Evolutionary conservation across 1,140 invertebrate species (phyloP).

Genomic region (Cydia fagiglandana): DNA sequence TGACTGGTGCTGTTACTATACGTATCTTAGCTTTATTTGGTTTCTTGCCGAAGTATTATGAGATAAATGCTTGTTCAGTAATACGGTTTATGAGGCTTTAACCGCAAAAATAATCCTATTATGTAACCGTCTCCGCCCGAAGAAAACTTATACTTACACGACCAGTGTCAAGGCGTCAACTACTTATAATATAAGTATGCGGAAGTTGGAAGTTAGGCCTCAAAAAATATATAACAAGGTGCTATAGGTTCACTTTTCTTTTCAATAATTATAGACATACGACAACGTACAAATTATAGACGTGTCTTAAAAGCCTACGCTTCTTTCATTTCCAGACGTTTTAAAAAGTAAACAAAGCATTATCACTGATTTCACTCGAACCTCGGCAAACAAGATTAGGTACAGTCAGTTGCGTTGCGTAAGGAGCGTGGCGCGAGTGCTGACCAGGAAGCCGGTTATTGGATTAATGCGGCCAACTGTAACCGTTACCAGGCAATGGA

Average conservation of each 20-base stretch:
- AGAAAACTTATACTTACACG: not conserved
- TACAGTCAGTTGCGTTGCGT: conserved; percentile 13
- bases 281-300: no score
- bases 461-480: conserved; percentile 11
- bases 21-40: no score
- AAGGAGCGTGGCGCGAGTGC: not conserved
- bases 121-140: not conserved
- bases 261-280: no score
- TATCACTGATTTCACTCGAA: not conserved
- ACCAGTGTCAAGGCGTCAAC: not conserved
- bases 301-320: no score
- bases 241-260: no score
- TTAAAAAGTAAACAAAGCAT: not conserved
- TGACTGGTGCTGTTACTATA: no score
- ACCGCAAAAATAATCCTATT: not conserved
- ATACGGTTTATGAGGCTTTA: not conserved
- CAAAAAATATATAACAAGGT: no score
- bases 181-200: no score
- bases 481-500: conserved; percentile 9
- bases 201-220: not conserved
- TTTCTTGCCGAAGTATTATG: no score
- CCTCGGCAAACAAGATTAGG: conserved; percentile 11
- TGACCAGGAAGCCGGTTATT: conserved; percentile 18
- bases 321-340: not conserved
- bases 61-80: not conserved